Percentiles rank a stretch among this genome's conserved stretches.
phyloP scores from a whole-genome alignment of 92 coral and sea anemone species.

The Bergia sp. region DNA sequence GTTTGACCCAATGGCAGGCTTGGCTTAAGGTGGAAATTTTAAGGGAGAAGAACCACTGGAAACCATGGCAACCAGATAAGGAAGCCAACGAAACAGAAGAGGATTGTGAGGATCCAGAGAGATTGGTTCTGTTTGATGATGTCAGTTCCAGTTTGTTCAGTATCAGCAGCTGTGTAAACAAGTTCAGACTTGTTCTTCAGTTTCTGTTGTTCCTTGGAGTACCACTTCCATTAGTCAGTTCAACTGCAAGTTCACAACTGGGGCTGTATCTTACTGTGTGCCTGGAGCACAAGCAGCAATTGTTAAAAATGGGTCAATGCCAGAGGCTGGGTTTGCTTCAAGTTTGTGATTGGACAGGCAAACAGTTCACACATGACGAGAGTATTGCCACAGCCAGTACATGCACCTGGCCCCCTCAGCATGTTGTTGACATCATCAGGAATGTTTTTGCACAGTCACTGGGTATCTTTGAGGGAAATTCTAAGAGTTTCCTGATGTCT shows the following conservation, averaged over 20 bases:
- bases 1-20: constrained; percentile 63
- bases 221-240: constrained; percentile 46
- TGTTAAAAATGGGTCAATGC: constrained; percentile 36
- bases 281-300: constrained; percentile 56
- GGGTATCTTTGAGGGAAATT: constrained; percentile 66
- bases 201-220: constrained; percentile 83
- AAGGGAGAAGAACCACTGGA: constrained; percentile 71
- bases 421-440: constrained; percentile 56
- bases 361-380: neutral
- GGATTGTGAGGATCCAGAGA: constrained; percentile 97
- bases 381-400: constrained; percentile 6
- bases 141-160: constrained; percentile 75
- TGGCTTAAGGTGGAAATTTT: constrained; percentile 83
- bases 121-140: constrained; percentile 93
- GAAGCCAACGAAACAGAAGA: constrained; percentile 79
- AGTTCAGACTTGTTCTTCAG: constrained; percentile 70
- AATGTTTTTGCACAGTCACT: constrained; percentile 83
- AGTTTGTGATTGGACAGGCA: constrained; percentile 50
- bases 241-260: constrained; percentile 45
- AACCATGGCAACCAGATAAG: constrained; percentile 88
- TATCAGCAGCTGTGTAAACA: constrained; percentile 59
- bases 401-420: constrained; percentile 47
- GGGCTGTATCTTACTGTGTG: constrained; percentile 56
- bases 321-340: constrained; percentile 64
- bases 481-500: constrained; percentile 60